Percentiles rank a stretch among this genome's conserved stretches.
Evolutionary conservation across 2,888 invertebrate species (phyloP).

Genomic region (Drosophila emarginata): DNA sequence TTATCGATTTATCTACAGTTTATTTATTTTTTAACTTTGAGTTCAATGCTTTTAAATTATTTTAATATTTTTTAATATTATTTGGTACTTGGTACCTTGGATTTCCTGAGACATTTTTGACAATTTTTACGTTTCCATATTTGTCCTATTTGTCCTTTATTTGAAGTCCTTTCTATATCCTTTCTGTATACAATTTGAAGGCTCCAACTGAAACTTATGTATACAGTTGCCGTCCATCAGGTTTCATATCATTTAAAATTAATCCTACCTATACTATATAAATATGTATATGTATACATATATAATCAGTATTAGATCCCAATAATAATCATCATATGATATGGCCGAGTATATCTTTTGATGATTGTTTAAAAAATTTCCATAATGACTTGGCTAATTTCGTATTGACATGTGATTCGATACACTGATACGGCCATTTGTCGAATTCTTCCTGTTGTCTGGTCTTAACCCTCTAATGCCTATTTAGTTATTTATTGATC

Average conservation of each 20-base stretch:
- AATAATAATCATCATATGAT: slow-evolving; percentile 3
- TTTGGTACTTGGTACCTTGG: no score
- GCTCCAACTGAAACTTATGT: no score
- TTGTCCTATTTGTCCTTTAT: no score
- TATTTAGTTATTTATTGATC: slow-evolving; percentile 47
- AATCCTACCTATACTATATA: slow-evolving; percentile 13
- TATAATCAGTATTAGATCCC: not conserved
- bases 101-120: no score
- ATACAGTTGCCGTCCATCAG: no score
- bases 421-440: not conserved
- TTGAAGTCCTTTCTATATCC: no score
- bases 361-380: slow-evolving; percentile 18
- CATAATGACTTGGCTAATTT: slow-evolving; percentile 25
- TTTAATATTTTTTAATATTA: no score
- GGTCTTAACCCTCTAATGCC: slow-evolving; percentile 24
- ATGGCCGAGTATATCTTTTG: not conserved
- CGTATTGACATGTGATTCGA: slow-evolving; percentile 38
- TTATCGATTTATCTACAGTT: no score
- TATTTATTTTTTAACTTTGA: no score
- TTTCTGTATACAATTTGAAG: no score
- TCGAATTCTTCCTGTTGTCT: slow-evolving; percentile 11
- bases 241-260: not conserved
- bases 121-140: no score
- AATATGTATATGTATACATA: slow-evolving; percentile 1
- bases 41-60: no score